Conservation (phyloP, 1,140 invertebrate genomes). For the Polypedilum pembai region DNA sequence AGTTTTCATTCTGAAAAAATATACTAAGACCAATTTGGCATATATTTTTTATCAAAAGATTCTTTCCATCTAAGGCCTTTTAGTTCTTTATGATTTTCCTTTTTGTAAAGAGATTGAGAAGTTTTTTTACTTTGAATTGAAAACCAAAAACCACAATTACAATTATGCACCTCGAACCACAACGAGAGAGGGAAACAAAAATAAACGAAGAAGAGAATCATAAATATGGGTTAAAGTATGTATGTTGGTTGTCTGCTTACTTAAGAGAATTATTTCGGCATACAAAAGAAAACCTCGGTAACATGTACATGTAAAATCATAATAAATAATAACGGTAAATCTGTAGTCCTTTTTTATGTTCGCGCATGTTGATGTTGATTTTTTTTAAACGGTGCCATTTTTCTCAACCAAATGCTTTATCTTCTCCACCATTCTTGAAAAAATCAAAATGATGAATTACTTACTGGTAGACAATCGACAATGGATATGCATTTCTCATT, state of each 20-base stretch:
- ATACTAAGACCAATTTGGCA: too few species aligned
- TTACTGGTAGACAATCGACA: background rate
- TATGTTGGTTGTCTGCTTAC: background rate
- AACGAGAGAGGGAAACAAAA: too few species aligned
- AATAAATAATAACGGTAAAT: conserved; percentile 8
- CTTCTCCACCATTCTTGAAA: background rate
- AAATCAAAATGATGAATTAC: background rate
- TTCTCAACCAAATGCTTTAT: background rate
- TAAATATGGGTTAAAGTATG: background rate
- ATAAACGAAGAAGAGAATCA: background rate
- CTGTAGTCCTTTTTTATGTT: background rate
- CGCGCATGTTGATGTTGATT: background rate
- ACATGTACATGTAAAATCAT: background rate
- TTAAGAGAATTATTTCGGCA: conserved; percentile 3
- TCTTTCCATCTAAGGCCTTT: too few species aligned
- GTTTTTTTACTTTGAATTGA: background rate
- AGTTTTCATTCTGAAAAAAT: too few species aligned
- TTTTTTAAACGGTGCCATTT: conserved; percentile 4
- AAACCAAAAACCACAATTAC: conserved; percentile 12
- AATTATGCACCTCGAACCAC: background rate
- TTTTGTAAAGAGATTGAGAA: too few species aligned
- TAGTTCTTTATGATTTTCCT: too few species aligned
- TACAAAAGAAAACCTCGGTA: background rate
- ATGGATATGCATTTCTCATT: background rate
- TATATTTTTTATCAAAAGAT: too few species aligned